Evolutionary conservation across 2,797 vertebrate species (phyloP), one percentile per base, ranked within the genome.

Genomic region (Urocyon cinereoargenteus): DNA sequence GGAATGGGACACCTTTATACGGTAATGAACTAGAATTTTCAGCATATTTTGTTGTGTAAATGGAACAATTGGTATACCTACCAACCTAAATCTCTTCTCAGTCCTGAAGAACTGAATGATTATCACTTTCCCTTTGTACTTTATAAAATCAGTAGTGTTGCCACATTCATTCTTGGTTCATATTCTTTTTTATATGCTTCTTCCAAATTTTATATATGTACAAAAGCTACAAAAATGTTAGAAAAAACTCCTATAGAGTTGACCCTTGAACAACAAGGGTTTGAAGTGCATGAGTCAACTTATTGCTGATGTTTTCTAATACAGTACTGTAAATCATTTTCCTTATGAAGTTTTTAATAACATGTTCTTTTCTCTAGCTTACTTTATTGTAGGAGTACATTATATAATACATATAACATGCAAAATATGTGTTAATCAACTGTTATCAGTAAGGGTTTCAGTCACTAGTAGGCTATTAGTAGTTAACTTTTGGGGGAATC

Each of bases 101-200:
- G 13, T 59, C 66, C 51, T 36, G 24, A 93, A 14, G 91, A 88
- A 34, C 55, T 55, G 36, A 75, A 51, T 51, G 12, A 13, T 59
- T 28, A 8, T 89, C 45, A n/a, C 22, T 95, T 19, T 36, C 40
- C 53, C 24, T 49, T n/a, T 85, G 90, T 77, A 36, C n/a, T 11
- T 81, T 96, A 36, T 83, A 70, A 89, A 89, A 49, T 83, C 36
- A 86, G 36, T 31, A 21, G 36, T 77, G 22, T n/a, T 53, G 53
- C 18, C 64, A 26, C 9, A 45, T 64, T 93, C 66, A 79, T 0
- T 64, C 22, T 85, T 82, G 7, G 14, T 70, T 57, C 62, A 1
- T 78, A 61, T 66, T 31, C 45, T 88, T 95, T 92, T 88, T 91
- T 78, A 91, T 53, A 15, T 64, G 59, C 13, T 94, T 90, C 73